A percentile compares a stretch with the other conserved stretches of the same genome.
Evolutionary conservation across 1,140 invertebrate genomes (phyloP).

Genomic region (Agrilus planipennis): DNA sequence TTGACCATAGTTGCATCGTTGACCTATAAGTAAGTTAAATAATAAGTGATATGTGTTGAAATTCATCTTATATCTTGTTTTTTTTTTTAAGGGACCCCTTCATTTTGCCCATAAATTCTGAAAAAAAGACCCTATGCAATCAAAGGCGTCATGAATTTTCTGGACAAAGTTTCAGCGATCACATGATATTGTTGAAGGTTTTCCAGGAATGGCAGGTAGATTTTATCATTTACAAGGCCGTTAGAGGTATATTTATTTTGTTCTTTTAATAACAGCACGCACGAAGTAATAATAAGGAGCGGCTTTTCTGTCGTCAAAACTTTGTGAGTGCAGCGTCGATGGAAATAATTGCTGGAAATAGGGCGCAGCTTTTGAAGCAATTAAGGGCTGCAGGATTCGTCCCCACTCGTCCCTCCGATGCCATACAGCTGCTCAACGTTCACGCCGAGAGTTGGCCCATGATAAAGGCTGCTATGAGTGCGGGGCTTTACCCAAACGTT

Average conservation of each 20-base stretch:
- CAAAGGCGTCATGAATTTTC: constrained; percentile 57
- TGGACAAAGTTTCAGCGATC: constrained; percentile 75
- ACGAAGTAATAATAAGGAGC: constrained; percentile 52
- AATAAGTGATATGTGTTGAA: constrained; percentile 3
- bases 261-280: constrained; percentile 34
- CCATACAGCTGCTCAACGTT: constrained; percentile 61
- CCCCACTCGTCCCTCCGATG: constrained; percentile 63
- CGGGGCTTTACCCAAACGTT: constrained; percentile 80
- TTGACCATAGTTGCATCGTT: constrained; percentile 83
- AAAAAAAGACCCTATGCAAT: constrained; percentile 47
- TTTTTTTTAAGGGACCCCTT: constrained; percentile 59
- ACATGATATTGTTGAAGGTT: constrained; percentile 73
- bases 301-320: constrained; percentile 57
- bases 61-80: constrained; percentile 11
- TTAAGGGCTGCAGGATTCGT: constrained; percentile 78
- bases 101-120: constrained; percentile 43
- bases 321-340: constrained; percentile 72
- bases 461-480: constrained; percentile 79
- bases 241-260: neutral
- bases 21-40: constrained; percentile 56
- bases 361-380: constrained; percentile 72
- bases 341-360: constrained; percentile 71
- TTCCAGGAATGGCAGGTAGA: constrained; percentile 66
- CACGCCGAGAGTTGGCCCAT: constrained; percentile 87
- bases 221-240: neutral